Conservation (phyloP, 1,140 invertebrate genomes). For the Neodiprion lecontei region DNA sequence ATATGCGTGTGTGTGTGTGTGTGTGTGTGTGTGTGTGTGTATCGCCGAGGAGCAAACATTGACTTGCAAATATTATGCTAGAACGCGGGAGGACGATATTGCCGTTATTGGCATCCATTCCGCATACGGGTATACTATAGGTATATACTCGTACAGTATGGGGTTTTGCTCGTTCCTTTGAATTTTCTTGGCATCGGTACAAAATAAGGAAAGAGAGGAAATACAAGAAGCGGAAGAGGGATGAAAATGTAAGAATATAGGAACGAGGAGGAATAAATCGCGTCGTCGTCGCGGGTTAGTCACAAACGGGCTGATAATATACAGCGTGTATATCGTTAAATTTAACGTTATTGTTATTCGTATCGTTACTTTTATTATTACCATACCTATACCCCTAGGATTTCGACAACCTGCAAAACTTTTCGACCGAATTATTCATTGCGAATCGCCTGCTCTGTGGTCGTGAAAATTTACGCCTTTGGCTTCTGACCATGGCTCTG, state of each 20-base stretch:
- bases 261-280: not conserved
- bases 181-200: no score
- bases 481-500: no score
- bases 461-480: no score
- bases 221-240: no score
- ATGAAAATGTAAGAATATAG: not conserved
- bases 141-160: no score
- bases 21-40: no score
- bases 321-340: not conserved
- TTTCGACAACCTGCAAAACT: not conserved
- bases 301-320: not conserved
- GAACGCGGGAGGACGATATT: not conserved
- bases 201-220: no score
- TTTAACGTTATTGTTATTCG: not conserved
- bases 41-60: not conserved
- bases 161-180: not conserved
- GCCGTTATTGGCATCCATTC: not conserved
- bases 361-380: not conserved
- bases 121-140: no score
- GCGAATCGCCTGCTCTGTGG: no score
- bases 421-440: not conserved
- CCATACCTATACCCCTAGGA: not conserved
- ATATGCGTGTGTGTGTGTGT: no score
- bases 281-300: not conserved
- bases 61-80: slow-evolving; percentile 2